Conservation (phyloP, 2,888 invertebrate genomes). For the Ichneumoninae sp. region DNA sequence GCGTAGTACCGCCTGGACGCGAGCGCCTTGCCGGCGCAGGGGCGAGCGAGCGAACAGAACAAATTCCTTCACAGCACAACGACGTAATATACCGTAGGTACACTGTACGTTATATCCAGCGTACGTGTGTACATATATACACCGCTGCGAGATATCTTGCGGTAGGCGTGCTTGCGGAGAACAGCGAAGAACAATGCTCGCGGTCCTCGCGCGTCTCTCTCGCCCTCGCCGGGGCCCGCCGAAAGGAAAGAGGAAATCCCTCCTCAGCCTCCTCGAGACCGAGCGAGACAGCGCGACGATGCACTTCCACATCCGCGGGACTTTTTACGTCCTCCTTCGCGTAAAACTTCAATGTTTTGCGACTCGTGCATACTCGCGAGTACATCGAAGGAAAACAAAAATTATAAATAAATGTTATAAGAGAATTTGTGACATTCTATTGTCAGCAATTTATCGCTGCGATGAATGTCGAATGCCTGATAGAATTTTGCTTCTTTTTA, state of each 20-base stretch:
- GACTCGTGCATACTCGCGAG: not conserved
- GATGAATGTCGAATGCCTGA: too few species aligned
- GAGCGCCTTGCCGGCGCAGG: constrained; percentile 59
- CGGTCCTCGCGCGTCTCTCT: constrained; percentile 52
- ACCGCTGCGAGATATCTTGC: constrained; percentile 53
- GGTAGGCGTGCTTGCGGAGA: constrained; percentile 58
- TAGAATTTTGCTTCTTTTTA: too few species aligned
- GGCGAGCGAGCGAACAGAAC: constrained; percentile 66
- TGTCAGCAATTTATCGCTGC: too few species aligned
- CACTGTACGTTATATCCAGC: constrained; percentile 30
- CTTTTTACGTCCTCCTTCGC: not conserved
- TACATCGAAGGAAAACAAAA: too few species aligned
- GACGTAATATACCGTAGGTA: constrained; percentile 78
- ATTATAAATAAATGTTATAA: not conserved
- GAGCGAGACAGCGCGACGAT: constrained; percentile 36
- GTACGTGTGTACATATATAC: not conserved
- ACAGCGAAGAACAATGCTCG: constrained; percentile 66
- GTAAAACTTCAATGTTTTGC: not conserved
- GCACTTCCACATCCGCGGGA: not conserved
- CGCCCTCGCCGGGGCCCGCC: constrained; percentile 6
- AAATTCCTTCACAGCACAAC: constrained; percentile 77
- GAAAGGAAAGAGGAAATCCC: constrained; percentile 40
- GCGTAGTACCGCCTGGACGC: constrained; percentile 61
- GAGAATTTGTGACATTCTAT: too few species aligned
- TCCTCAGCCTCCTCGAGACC: constrained; percentile 54